A percentile compares a stretch with the other conserved stretches of the same genome.
phyloP scores from a whole-genome alignment of 1,140 invertebrate species.

The Batillaria attramentaria region DNA sequence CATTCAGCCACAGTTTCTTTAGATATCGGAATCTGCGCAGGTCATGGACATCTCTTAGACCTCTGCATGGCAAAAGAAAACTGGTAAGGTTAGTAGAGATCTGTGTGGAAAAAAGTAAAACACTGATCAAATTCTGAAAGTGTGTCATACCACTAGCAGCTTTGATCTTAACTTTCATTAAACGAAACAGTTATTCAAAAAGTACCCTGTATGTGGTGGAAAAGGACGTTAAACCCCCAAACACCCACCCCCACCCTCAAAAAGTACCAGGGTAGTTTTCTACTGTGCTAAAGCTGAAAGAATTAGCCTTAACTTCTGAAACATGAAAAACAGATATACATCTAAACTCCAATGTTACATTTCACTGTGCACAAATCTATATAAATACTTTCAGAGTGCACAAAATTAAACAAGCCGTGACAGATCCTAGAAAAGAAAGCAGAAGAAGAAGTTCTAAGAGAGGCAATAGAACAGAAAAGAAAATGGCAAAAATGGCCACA shows the following conservation, averaged over 20 bases:
- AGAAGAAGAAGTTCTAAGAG: background rate
- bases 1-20: conserved; percentile 63
- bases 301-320: no score
- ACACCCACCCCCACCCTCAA: background rate
- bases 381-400: background rate
- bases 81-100: background rate
- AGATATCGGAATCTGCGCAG: conserved; percentile 59
- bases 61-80: conserved; percentile 45
- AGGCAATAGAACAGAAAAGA: background rate
- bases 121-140: background rate
- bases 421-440: background rate
- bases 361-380: background rate
- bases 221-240: background rate
- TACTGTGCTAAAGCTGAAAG: no score
- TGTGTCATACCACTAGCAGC: no score
- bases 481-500: no score
- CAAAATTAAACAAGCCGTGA: background rate
- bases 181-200: background rate
- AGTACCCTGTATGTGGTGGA: no score
- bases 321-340: background rate
- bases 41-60: conserved; percentile 53
- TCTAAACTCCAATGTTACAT: background rate
- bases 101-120: background rate
- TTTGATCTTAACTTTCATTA: no score
- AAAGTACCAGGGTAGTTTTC: no score